These are phyloP conservation scores for Pheosia gnoma DNA, from an alignment of 2,888 invertebrate genomes.

Conservation along the genomic window DNA sequence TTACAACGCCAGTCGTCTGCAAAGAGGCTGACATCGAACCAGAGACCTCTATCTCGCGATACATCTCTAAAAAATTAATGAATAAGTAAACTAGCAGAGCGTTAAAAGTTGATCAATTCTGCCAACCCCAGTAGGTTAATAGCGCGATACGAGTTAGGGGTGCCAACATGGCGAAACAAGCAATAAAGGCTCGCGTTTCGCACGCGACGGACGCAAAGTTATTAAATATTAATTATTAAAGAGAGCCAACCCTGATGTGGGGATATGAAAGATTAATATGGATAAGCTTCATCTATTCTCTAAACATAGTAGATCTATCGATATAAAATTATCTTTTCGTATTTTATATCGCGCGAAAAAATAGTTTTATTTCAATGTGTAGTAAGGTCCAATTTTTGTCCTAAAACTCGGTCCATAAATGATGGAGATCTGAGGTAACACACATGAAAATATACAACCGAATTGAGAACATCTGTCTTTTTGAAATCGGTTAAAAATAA, in stretches of 20 bases:
- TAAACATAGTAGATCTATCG: not conserved
- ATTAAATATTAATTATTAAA: constrained; percentile 52
- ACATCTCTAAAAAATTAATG: not conserved
- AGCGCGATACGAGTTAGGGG: constrained; percentile 2
- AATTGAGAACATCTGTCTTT: too few relatives aligned
- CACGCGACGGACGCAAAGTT: constrained; percentile 44
- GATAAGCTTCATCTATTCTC: constrained; percentile 13
- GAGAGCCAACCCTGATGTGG: constrained; percentile 17
- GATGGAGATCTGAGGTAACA: too few relatives aligned
- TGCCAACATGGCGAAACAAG: constrained; percentile 10
- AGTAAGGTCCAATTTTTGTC: too few relatives aligned
- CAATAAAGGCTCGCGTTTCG: constrained; percentile 38
- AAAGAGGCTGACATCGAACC: too few relatives aligned
- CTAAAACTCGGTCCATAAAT: too few relatives aligned
- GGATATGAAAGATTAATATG: constrained; percentile 20
- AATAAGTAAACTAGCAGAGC: not conserved
- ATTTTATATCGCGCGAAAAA: too few relatives aligned
- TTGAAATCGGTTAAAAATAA: too few relatives aligned
- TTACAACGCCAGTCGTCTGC: too few relatives aligned
- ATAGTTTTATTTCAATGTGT: too few relatives aligned
- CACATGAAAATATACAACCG: too few relatives aligned
- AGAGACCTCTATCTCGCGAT: too few relatives aligned
- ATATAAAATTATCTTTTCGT: too few relatives aligned
- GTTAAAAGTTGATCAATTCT: constrained; percentile 25
- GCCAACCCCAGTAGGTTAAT: constrained; percentile 8